Conservation (phyloP, 2,888 invertebrate genomes). For the Theodoxus fluviatilis region DNA sequence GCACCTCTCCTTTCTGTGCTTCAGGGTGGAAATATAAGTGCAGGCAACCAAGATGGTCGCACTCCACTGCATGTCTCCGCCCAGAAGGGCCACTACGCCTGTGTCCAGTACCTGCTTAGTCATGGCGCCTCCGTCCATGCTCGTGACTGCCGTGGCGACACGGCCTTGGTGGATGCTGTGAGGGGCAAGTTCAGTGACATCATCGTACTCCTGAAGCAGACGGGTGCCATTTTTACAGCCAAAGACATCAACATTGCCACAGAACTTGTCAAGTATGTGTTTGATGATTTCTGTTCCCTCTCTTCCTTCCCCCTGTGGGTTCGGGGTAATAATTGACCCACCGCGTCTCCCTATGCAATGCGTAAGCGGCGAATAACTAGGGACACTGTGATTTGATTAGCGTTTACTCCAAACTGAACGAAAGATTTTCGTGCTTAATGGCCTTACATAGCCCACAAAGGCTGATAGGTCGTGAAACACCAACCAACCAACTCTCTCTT, state of each 20-base stretch:
- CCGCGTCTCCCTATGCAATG: not conserved
- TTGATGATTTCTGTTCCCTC: not conserved
- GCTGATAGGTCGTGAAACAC: too few relatives aligned
- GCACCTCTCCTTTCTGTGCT: constrained; percentile 27
- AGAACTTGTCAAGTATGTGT: constrained; percentile 71
- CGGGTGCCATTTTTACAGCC: constrained; percentile 77
- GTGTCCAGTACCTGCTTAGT: constrained; percentile 78
- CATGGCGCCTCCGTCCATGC: constrained; percentile 85
- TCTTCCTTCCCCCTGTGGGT: not conserved
- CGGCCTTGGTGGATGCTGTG: constrained; percentile 74
- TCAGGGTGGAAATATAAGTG: constrained; percentile 78
- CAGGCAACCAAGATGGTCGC: constrained; percentile 77
- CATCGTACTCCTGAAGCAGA: constrained; percentile 75
- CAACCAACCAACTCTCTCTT: too few relatives aligned
- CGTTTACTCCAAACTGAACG: too few relatives aligned
- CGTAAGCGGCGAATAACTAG: too few relatives aligned
- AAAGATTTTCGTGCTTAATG: too few relatives aligned
- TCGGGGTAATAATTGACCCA: not conserved
- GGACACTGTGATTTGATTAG: too few relatives aligned
- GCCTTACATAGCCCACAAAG: too few relatives aligned
- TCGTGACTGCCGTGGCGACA: constrained; percentile 70
- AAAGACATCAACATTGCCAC: constrained; percentile 73
- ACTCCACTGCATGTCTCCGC: constrained; percentile 85
- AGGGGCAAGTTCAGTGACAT: constrained; percentile 59
- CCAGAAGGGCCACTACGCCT: constrained; percentile 73